Conservation (phyloP, 2,888 invertebrate species). For the Drosophila niveifrons region DNA sequence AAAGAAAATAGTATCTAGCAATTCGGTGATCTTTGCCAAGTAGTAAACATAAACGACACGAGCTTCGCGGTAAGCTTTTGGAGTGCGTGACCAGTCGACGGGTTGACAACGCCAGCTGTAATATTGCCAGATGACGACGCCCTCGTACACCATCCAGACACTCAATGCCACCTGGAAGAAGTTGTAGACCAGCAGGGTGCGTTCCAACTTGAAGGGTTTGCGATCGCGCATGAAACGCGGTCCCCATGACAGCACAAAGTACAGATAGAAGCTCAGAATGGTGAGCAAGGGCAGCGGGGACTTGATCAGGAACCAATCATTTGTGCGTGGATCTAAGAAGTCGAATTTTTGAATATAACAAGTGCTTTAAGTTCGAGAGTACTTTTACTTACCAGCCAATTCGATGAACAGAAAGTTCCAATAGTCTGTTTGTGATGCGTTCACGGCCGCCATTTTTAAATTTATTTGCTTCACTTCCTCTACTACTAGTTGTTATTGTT, state of each 20-base stretch:
- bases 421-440: constrained; percentile 87
- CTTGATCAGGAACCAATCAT: constrained; percentile 89
- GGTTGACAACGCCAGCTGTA: constrained; percentile 97
- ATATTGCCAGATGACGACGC: constrained; percentile 89
- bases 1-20: constrained; percentile 97
- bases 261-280: constrained; percentile 89
- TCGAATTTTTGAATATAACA: not conserved
- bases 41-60: constrained; percentile 94
- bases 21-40: constrained; percentile 94
- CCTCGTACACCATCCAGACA: constrained; percentile 90
- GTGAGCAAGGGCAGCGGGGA: constrained; percentile 90
- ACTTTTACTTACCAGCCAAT: constrained; percentile 87
- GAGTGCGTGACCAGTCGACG: constrained; percentile 92
- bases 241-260: constrained; percentile 91
- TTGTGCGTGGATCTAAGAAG: constrained; percentile 88
- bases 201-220: constrained; percentile 93
- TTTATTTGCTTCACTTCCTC: constrained; percentile 35
- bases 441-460: constrained; percentile 87
- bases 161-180: constrained; percentile 94
- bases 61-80: constrained; percentile 90
- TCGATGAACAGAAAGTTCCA: constrained; percentile 89
- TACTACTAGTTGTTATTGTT: constrained; percentile 1
- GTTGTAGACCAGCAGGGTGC: constrained; percentile 93
- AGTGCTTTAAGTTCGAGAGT: not conserved
- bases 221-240: constrained; percentile 95